Evolutionary conservation across 2,797 vertebrate species (phyloP).

Genomic region (Acipenser oxyrinchus): DNA sequence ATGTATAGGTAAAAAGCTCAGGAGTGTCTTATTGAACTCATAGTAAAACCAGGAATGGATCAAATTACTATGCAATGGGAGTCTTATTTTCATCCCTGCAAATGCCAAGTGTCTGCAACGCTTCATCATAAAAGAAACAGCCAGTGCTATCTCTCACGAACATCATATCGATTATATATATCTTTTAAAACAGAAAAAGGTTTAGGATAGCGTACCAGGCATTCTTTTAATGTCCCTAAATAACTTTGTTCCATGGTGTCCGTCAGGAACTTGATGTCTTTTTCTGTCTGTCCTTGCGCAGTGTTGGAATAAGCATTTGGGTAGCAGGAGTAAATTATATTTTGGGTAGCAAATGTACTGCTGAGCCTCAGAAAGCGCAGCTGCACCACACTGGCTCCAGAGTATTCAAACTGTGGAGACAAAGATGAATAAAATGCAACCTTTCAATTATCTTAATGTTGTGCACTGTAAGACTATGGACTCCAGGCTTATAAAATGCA

Average conservation of each 20-base stretch:
- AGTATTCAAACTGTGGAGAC: constrained; percentile 61
- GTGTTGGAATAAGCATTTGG: constrained; percentile 31
- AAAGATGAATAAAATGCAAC: background rate
- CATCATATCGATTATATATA: background rate
- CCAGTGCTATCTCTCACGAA: background rate
- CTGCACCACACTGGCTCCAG: constrained; percentile 67
- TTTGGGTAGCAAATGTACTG: constrained; percentile 62
- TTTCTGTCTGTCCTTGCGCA: constrained; percentile 30
- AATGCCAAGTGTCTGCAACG: background rate
- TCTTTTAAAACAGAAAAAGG: background rate
- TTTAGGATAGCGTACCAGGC: constrained; percentile 53
- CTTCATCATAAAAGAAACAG: background rate
- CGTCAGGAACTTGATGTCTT: constrained; percentile 67
- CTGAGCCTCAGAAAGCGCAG: constrained; percentile 76
- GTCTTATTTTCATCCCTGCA: background rate
- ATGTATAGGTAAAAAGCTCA: too few species aligned
- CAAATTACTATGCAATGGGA: too few species aligned
- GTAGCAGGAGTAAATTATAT: constrained; percentile 68
- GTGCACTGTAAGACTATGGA: background rate
- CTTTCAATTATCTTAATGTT: background rate
- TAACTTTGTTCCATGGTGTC: constrained; percentile 68
- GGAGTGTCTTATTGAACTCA: too few species aligned
- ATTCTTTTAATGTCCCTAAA: constrained; percentile 58
- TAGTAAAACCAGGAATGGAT: too few species aligned
- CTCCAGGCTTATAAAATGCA: too few species aligned